Evolutionary conservation across 92 coral and sea anemone genomes (phyloP).

Genomic region (Muricea muricata): DNA sequence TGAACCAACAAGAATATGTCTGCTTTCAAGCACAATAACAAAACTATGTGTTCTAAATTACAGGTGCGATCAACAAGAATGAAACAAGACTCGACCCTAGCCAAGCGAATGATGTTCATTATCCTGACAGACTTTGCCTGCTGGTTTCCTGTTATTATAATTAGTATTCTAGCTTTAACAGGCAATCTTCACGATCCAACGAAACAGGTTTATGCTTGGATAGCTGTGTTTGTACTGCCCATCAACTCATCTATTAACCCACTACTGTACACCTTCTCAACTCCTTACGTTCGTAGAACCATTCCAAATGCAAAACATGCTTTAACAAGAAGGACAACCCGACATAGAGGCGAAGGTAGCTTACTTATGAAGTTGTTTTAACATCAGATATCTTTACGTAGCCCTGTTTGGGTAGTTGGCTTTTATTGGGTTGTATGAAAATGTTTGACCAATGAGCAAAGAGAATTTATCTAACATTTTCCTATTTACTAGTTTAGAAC

Average conservation of each 20-base stretch:
- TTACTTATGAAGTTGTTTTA: too few species aligned
- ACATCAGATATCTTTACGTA: too few species aligned
- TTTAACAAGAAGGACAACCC: neutral
- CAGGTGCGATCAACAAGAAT: conserved; percentile 63
- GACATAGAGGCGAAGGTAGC: neutral
- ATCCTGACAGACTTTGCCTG: conserved; percentile 56
- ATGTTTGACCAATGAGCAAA: too few species aligned
- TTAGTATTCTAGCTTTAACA: conserved; percentile 64
- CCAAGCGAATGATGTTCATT: conserved; percentile 71
- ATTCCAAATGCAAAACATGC: neutral
- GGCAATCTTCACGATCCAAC: conserved; percentile 62
- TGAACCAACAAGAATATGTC: too few species aligned
- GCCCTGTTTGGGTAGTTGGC: too few species aligned
- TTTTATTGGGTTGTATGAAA: too few species aligned
- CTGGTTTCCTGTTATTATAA: conserved; percentile 84
- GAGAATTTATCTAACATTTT: too few species aligned
- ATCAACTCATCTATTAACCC: conserved; percentile 77
- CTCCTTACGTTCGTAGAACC: conserved; percentile 51
- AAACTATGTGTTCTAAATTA: too few species aligned
- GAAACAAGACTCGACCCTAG: conserved; percentile 75
- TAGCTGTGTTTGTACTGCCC: conserved; percentile 79
- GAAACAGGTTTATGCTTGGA: conserved; percentile 68
- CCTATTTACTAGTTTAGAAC: too few species aligned
- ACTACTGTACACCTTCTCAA: conserved; percentile 74
- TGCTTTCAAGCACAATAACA: too few species aligned